phyloP scores from a whole-genome alignment of 2,113 vertebrate species.

The Caloenas nicobarica region DNA sequence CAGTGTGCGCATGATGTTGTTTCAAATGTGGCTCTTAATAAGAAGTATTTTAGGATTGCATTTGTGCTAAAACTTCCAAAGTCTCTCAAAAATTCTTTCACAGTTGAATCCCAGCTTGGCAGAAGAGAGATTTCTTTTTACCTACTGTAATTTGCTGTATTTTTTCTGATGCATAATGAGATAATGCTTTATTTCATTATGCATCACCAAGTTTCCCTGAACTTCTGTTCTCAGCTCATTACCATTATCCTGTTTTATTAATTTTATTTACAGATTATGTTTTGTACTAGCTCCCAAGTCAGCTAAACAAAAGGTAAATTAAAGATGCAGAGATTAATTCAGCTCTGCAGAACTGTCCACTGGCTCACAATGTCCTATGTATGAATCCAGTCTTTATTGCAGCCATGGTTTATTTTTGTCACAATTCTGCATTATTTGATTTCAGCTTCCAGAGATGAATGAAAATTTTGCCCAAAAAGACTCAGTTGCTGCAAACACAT shows the following conservation, averaged over 20 bases:
- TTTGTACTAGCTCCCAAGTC: neutral
- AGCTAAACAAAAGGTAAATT: neutral
- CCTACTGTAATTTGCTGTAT: neutral
- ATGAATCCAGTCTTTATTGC: neutral
- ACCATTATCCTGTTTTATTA: neutral
- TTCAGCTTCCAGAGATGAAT: neutral
- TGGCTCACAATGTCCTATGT: neutral
- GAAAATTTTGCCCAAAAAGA: neutral
- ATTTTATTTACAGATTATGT: slow-evolving; percentile 31
- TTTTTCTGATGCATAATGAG: slow-evolving; percentile 31
- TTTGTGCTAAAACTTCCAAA: slow-evolving; percentile 27
- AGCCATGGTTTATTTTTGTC: neutral
- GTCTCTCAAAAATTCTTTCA: slow-evolving; percentile 9
- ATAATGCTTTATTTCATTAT: neutral
- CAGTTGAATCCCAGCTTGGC: slow-evolving; percentile 26
- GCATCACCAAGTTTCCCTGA: slow-evolving; percentile 29
- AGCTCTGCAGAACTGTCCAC: neutral
- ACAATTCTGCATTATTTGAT: neutral
- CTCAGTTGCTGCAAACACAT: neutral
- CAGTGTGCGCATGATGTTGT: neutral
- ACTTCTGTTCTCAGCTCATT: slow-evolving; percentile 10
- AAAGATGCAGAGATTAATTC: neutral
- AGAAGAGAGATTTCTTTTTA: slow-evolving; percentile 26
- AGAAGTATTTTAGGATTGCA: slow-evolving; percentile 57
- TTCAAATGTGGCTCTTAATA: slow-evolving; percentile 36